phyloP scores from a whole-genome alignment of 2,113 vertebrate genomes.

The Tachuris rubrigastra region DNA sequence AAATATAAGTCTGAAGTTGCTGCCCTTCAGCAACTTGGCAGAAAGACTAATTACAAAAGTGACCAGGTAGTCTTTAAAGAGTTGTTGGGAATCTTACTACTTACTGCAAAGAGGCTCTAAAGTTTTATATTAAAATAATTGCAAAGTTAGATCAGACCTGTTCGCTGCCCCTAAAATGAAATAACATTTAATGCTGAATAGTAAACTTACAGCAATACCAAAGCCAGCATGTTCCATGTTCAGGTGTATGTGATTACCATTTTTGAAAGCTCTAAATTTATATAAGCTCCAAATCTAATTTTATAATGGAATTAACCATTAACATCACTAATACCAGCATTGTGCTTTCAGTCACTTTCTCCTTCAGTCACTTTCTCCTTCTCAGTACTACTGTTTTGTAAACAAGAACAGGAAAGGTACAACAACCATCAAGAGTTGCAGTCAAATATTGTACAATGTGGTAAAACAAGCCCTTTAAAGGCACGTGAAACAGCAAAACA shows the following conservation, averaged over 20 bases:
- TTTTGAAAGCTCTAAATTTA: neutral
- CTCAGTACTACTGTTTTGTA: neutral
- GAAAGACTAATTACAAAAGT: neutral
- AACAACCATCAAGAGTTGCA: neutral
- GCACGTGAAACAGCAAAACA: neutral
- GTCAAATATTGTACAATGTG: neutral
- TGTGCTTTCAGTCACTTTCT: neutral
- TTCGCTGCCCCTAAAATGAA: neutral
- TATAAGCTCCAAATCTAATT: neutral
- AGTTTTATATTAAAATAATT: neutral
- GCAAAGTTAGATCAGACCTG: neutral
- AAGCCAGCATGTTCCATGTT: neutral
- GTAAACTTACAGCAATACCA: neutral
- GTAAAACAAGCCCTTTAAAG: neutral
- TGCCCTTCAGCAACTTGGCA: neutral
- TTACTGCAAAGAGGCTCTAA: neutral
- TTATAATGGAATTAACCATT: neutral
- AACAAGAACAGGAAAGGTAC: neutral
- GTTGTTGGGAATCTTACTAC: neutral
- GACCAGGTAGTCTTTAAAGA: neutral
- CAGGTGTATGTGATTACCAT: neutral
- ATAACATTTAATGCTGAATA: neutral
- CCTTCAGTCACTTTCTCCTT: neutral
- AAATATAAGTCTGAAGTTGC: neutral
- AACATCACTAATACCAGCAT: neutral